These are phyloP conservation scores for Xenentodon cancila DNA, from an alignment of 2,797 vertebrate genomes.

Conservation along the genomic window DNA sequence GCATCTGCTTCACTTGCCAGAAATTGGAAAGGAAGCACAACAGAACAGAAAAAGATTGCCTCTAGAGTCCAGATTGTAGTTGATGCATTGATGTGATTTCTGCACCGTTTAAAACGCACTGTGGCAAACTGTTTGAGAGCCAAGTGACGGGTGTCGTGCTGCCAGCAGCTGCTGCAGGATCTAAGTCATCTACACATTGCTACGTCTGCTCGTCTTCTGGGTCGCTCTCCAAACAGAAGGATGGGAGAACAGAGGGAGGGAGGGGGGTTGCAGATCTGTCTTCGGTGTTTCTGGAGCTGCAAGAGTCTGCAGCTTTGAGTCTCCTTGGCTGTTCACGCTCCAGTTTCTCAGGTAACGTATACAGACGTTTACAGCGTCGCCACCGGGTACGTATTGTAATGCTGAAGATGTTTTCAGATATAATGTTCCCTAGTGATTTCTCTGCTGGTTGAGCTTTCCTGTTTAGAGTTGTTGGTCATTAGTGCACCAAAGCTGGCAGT, in stretches of 20 bases:
- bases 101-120: slow-evolving; percentile 8
- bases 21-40: slow-evolving; percentile 79
- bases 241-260: slow-evolving; percentile 1
- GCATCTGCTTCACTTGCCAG: slow-evolving; percentile 46
- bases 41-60: slow-evolving; percentile 29
- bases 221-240: slow-evolving; percentile 14
- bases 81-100: slow-evolving; percentile 45
- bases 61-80: slow-evolving; percentile 34
- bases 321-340: slow-evolving; percentile 7
- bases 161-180: slow-evolving; percentile 53
- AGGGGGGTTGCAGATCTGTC: background rate
- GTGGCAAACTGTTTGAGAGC: slow-evolving; percentile 47
- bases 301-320: slow-evolving; percentile 24
- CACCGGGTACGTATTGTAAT: slow-evolving; percentile 54
- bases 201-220: background rate
- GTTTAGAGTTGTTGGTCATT: too few species aligned
- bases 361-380: slow-evolving; percentile 9
- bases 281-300: slow-evolving; percentile 8
- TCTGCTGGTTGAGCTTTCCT: too few species aligned
- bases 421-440: background rate
- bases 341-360: slow-evolving; percentile 63
- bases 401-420: background rate
- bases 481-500: too few species aligned
- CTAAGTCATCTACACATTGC: slow-evolving; percentile 1
- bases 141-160: slow-evolving; percentile 31